phyloP scores from a whole-genome alignment of 2,113 vertebrate species.

The Sapayoa aenigma region DNA sequence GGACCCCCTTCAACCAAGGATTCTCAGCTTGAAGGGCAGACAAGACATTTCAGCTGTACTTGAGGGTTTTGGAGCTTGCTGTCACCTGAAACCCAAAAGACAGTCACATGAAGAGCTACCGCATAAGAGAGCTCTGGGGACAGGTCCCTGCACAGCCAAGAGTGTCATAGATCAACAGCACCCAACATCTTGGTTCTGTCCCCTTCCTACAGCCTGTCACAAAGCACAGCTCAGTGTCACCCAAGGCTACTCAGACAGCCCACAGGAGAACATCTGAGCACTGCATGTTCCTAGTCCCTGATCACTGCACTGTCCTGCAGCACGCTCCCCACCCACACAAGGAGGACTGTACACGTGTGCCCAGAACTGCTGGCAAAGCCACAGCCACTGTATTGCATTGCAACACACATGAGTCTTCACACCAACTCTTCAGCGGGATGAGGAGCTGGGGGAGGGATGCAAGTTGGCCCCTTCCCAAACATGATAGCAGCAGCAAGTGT shows the following conservation, averaged over 20 bases:
- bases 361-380: background rate
- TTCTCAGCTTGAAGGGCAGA: background rate
- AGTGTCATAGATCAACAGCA: background rate
- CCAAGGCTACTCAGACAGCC: background rate
- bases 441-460: background rate
- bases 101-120: background rate
- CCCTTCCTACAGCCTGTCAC: background rate
- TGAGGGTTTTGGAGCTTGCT: background rate
- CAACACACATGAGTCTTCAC: background rate
- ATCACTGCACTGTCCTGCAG: background rate
- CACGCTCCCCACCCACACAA: accelerated
- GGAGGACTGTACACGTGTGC: background rate
- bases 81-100: slow-evolving; percentile 55
- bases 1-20: background rate
- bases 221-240: background rate
- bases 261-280: background rate
- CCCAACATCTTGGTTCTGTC: background rate
- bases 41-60: background rate
- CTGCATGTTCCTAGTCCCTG: background rate
- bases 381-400: background rate
- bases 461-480: background rate
- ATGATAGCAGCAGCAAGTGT: background rate
- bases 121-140: background rate
- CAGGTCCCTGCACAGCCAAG: background rate
- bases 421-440: background rate